phyloP scores from a whole-genome alignment of 2,797 vertebrate genomes.

The Micrastur ruficollis region DNA sequence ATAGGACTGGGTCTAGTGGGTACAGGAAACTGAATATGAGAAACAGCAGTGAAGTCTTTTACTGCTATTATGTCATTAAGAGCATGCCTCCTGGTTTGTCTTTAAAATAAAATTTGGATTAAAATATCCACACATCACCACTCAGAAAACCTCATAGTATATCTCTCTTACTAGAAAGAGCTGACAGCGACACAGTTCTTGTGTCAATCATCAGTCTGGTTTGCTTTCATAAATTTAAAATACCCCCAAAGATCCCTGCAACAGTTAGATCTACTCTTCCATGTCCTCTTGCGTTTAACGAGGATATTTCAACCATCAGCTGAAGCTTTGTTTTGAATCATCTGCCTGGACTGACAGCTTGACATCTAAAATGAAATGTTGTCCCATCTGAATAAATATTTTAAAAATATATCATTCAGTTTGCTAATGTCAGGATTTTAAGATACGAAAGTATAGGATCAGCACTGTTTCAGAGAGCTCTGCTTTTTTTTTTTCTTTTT shows the following conservation, averaged over 20 bases:
- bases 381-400: slow-evolving; percentile 37
- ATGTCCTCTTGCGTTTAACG: not conserved
- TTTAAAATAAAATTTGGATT: not conserved
- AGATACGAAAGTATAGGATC: not conserved
- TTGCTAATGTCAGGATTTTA: slow-evolving; percentile 28
- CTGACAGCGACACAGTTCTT: not conserved
- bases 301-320: not conserved
- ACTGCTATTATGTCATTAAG: not conserved
- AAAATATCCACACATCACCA: not conserved
- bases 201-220: not conserved
- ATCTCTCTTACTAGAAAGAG: not conserved
- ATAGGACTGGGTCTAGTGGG: not conserved
- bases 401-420: not conserved
- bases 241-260: not conserved
- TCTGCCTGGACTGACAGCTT: slow-evolving; percentile 18
- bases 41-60: not conserved
- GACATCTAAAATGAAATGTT: slow-evolving; percentile 13
- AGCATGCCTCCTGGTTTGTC: not conserved
- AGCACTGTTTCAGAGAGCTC: not conserved
- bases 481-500: slow-evolving; percentile 7
- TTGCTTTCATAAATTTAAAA: not conserved
- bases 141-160: not conserved
- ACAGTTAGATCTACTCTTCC: not conserved
- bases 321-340: not conserved
- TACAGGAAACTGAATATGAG: not conserved